Conservation (phyloP, 2,113 vertebrate genomes). For the Willisornis vidua region DNA sequence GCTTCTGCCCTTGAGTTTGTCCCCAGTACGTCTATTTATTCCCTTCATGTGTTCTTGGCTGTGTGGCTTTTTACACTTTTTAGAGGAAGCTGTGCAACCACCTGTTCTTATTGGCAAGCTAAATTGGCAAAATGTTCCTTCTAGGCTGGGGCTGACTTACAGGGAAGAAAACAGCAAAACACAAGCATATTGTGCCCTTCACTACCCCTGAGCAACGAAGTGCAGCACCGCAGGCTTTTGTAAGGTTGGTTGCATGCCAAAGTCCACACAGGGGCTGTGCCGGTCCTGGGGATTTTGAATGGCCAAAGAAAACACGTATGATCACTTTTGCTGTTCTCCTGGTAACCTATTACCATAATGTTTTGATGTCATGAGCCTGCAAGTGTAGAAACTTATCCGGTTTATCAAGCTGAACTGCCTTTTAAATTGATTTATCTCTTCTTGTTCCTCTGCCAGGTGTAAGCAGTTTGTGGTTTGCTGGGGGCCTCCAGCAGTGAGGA, state of each 20-base stretch:
- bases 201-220: background rate
- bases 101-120: conserved; percentile 25
- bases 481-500: background rate
- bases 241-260: background rate
- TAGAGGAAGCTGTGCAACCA: conserved; percentile 47
- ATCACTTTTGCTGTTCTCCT: background rate
- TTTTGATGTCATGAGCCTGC: background rate
- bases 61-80: background rate
- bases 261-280: background rate
- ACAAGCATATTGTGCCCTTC: background rate
- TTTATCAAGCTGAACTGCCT: conserved; percentile 39
- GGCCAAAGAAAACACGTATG: background rate
- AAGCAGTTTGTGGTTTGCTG: background rate
- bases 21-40: background rate
- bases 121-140: background rate
- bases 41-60: background rate
- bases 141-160: background rate
- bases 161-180: background rate
- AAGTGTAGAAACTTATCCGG: background rate
- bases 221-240: fast-evolving
- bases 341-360: background rate
- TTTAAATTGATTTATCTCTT: conserved; percentile 4
- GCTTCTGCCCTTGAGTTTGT: background rate
- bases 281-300: background rate
- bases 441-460: background rate